Conservation (phyloP, 2,888 invertebrate genomes). For the Pterostichus madidus region DNA sequence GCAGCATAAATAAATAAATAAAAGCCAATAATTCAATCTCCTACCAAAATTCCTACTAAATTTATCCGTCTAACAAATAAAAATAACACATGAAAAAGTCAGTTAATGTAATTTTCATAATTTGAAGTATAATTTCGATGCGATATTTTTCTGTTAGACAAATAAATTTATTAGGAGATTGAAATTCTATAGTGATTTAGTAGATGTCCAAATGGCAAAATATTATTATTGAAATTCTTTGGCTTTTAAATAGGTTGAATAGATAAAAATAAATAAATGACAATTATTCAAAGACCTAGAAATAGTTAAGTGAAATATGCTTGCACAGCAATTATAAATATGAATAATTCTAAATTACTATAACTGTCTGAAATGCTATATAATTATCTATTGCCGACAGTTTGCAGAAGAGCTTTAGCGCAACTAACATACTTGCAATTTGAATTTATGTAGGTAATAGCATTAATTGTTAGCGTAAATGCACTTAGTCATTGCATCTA, state of each 20-base stretch:
- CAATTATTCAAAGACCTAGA: not conserved
- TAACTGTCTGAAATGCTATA: conserved; percentile 15
- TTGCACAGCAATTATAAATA: conserved; percentile 2
- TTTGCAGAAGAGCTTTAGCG: conserved; percentile 9
- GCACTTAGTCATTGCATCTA: conserved; percentile 11
- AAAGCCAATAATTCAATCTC: too few relatives aligned
- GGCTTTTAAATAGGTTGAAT: not conserved
- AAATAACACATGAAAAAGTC: too few relatives aligned
- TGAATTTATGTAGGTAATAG: conserved; percentile 11
- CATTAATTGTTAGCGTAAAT: conserved; percentile 24
- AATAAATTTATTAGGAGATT: not conserved
- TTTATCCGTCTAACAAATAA: too few relatives aligned
- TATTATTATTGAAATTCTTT: not conserved
- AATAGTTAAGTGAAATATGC: not conserved
- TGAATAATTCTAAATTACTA: conserved; percentile 6
- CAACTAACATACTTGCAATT: conserved; percentile 24
- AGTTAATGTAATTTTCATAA: too few relatives aligned
- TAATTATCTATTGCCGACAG: conserved; percentile 22
- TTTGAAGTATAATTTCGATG: not conserved
- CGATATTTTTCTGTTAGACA: not conserved
- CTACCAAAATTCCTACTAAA: too few relatives aligned
- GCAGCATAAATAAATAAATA: too few relatives aligned
- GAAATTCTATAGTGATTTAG: not conserved
- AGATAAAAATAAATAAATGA: not conserved
- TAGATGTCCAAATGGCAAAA: too few relatives aligned